Percentiles rank a stretch among this genome's conserved stretches.
Conservation (phyloP, 2,888 invertebrate genomes). For the Apamea crenata region DNA sequence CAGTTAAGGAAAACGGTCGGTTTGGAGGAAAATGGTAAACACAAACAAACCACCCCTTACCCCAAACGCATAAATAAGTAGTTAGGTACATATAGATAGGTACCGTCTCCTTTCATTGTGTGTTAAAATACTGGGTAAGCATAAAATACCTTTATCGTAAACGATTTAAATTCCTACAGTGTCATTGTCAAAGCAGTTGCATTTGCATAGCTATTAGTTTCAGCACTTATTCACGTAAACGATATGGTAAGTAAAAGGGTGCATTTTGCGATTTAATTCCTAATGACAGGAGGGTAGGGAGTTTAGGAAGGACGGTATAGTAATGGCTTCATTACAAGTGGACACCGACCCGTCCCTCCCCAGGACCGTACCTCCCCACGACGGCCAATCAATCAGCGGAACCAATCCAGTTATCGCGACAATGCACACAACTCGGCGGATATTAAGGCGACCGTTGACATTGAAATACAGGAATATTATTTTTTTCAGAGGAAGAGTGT, state of each 20-base stretch:
- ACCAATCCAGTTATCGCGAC: constrained; percentile 68
- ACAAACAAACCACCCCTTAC: constrained; percentile 5
- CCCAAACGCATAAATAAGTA: background rate
- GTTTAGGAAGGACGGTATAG: constrained; percentile 33
- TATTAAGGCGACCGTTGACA: constrained; percentile 37
- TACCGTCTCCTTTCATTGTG: background rate
- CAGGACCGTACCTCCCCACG: constrained; percentile 22
- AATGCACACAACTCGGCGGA: constrained; percentile 48
- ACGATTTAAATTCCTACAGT: constrained; percentile 31
- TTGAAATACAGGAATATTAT: constrained; percentile 23
- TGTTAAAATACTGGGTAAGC: background rate
- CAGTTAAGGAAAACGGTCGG: background rate
- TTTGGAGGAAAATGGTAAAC: constrained; percentile 21
- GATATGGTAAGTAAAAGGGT: constrained; percentile 54
- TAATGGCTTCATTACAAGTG: constrained; percentile 64
- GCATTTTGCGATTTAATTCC: constrained; percentile 64
- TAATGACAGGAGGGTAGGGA: constrained; percentile 56
- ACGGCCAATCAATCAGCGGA: constrained; percentile 72
- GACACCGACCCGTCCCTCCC: constrained; percentile 47
- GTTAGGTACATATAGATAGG: background rate
- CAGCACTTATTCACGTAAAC: constrained; percentile 38
- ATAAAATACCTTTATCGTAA: constrained; percentile 11
- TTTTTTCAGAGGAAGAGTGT: background rate
- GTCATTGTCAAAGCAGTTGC: constrained; percentile 23
- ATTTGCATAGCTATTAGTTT: constrained; percentile 53